Evolutionary conservation across 2,797 vertebrate genomes (phyloP).

Genomic region (Selene dorsalis): DNA sequence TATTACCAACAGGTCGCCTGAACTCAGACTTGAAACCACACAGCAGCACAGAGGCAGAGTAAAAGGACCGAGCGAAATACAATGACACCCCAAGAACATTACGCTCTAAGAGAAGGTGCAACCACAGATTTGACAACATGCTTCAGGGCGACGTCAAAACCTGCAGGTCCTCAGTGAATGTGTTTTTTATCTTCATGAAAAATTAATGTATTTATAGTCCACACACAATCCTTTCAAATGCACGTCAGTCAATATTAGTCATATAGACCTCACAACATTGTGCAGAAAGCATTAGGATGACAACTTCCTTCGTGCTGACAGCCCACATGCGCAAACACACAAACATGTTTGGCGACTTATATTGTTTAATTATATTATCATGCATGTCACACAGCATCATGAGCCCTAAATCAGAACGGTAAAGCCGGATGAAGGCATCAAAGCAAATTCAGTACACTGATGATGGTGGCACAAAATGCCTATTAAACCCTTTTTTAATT

Average conservation of each 20-base stretch:
- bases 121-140: slow-evolving; percentile 29
- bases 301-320: slow-evolving; percentile 32
- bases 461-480: slow-evolving; percentile 54
- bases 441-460: slow-evolving; percentile 48
- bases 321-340: slow-evolving; percentile 15
- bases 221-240: background rate
- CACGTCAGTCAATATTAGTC: slow-evolving; percentile 30
- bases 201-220: slow-evolving; percentile 1
- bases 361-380: slow-evolving; percentile 60
- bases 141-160: slow-evolving; percentile 33
- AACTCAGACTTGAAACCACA: slow-evolving; percentile 20
- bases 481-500: slow-evolving; percentile 52
- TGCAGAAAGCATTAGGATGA: slow-evolving; percentile 22
- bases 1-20: background rate
- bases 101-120: slow-evolving; percentile 7
- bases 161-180: slow-evolving; percentile 3
- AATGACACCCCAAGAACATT: slow-evolving; percentile 22
- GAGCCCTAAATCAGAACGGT: slow-evolving; percentile 44
- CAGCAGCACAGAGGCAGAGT: slow-evolving; percentile 19
- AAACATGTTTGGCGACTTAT: slow-evolving; percentile 46
- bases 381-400: slow-evolving; percentile 45
- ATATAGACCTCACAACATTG: background rate
- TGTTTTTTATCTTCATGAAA: background rate
- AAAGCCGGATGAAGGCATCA: slow-evolving; percentile 67
- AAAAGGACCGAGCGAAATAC: slow-evolving; percentile 10